Conservation (phyloP, 92 coral and sea anemone genomes). For the Paragorgia papillata region DNA sequence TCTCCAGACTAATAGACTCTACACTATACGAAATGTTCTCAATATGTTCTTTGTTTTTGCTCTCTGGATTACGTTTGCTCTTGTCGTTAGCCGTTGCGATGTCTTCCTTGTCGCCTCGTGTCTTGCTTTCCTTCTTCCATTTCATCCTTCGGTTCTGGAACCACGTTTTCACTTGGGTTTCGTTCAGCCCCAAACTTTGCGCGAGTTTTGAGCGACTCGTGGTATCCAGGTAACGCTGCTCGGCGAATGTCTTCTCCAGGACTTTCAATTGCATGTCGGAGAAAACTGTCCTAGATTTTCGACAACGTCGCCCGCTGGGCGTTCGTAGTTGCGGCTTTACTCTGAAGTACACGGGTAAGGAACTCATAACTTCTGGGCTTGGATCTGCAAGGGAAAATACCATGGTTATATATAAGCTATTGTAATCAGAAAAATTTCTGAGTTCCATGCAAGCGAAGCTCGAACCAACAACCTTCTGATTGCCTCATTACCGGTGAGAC, state of each 20-base stretch:
- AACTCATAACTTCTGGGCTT: constrained; percentile 80
- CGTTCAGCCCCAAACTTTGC: constrained; percentile 91
- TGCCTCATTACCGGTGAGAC: too few species aligned
- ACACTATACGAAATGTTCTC: too few species aligned
- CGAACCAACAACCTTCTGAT: too few species aligned
- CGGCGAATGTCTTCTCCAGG: constrained; percentile 90
- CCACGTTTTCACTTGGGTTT: constrained; percentile 98
- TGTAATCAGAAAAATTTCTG: too few species aligned
- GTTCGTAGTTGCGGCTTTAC: constrained; percentile 94
- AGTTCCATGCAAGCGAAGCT: too few species aligned
- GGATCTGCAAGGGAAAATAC: constrained; percentile 58
- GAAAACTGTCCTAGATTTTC: constrained; percentile 95
- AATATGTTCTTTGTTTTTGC: neutral
- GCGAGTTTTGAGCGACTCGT: constrained; percentile 94
- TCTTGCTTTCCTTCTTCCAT: constrained; percentile 87
- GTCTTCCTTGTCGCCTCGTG: neutral
- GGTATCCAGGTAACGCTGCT: constrained; percentile 96
- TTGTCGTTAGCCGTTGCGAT: neutral
- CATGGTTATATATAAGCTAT: too few species aligned
- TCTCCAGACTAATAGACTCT: too few species aligned
- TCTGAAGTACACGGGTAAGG: constrained; percentile 93
- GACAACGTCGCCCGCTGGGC: constrained; percentile 95
- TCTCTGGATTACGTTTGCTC: neutral
- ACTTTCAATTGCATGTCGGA: constrained; percentile 96
- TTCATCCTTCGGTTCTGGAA: constrained; percentile 98